phyloP scores from a whole-genome alignment of 2,797 vertebrate species.

The Myotis planiceps region DNA sequence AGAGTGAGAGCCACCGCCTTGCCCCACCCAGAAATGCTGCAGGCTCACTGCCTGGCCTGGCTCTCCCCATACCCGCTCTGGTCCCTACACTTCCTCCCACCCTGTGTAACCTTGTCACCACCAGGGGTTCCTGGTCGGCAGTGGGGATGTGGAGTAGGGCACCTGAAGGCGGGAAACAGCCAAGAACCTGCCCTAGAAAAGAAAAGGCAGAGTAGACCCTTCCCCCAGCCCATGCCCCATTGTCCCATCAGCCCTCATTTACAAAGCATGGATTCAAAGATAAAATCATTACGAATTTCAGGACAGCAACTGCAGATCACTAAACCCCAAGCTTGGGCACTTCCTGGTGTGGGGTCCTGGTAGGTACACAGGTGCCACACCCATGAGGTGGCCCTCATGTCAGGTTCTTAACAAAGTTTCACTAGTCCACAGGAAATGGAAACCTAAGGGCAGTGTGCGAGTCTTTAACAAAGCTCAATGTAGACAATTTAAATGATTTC shows the following conservation, averaged over 20 bases:
- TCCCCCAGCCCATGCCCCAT: not conserved
- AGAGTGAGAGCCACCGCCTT: not conserved
- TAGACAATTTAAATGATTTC: not conserved
- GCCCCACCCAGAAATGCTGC: not conserved
- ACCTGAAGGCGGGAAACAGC: not conserved
- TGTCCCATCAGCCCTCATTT: not conserved
- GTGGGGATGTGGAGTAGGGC: not conserved
- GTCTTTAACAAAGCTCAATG: not conserved
- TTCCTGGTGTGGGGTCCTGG: not conserved
- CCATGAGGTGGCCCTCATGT: not conserved
- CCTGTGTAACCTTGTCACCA: not conserved
- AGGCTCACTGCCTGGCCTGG: not conserved
- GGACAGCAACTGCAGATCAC: not conserved
- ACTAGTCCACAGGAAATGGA: not conserved
- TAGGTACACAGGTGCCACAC: accelerated
- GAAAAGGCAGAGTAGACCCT: not conserved
- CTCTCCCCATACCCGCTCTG: not conserved
- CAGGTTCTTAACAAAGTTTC: not conserved
- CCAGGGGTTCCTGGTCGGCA: not conserved
- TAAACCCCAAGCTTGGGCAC: not conserved
- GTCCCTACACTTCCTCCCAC: not conserved
- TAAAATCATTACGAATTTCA: not conserved
- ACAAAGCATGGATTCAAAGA: not conserved
- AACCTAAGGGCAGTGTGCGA: not conserved
- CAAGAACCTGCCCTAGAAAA: not conserved